These are phyloP conservation scores for Oscheius myriophilus DNA, from an alignment of 2,888 invertebrate species.

Conservation along the genomic window DNA sequence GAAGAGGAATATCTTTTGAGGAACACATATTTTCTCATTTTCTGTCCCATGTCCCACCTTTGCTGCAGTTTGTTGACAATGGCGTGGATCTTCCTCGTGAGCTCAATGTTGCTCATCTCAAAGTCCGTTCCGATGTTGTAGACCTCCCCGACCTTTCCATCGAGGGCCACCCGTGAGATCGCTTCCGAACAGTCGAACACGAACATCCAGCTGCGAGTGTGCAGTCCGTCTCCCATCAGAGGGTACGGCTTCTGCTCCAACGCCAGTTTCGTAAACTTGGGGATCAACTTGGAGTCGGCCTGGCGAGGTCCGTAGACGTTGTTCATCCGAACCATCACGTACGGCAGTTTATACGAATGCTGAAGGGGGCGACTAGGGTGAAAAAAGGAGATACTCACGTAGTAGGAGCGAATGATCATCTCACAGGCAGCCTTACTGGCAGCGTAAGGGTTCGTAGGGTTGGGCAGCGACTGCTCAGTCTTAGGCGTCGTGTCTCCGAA, in stretches of 20 bases:
- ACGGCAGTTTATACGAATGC: constrained; percentile 70
- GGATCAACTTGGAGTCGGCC: constrained; percentile 67
- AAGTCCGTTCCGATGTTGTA: constrained; percentile 71
- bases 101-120: constrained; percentile 69
- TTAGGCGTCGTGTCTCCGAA: constrained; percentile 62
- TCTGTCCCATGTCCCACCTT: no score
- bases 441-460: constrained; percentile 70
- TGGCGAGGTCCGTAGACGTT: constrained; percentile 61
- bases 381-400: constrained; percentile 41
- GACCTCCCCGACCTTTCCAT: constrained; percentile 64
- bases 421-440: constrained; percentile 70
- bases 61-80: constrained; percentile 60
- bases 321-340: constrained; percentile 69
- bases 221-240: constrained; percentile 69
- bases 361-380: constrained; percentile 37
- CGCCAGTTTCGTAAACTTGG: constrained; percentile 68
- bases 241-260: constrained; percentile 68
- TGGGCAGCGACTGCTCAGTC: constrained; percentile 60
- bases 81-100: constrained; percentile 70
- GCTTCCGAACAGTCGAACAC: constrained; percentile 69
- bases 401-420: constrained; percentile 62
- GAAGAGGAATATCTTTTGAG: no score
- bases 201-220: constrained; percentile 68
- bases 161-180: constrained; percentile 68
- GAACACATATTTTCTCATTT: no score